These are phyloP conservation scores for Limnephilus lunatus DNA, from an alignment of 2,888 invertebrate species.

Conservation along the genomic window DNA sequence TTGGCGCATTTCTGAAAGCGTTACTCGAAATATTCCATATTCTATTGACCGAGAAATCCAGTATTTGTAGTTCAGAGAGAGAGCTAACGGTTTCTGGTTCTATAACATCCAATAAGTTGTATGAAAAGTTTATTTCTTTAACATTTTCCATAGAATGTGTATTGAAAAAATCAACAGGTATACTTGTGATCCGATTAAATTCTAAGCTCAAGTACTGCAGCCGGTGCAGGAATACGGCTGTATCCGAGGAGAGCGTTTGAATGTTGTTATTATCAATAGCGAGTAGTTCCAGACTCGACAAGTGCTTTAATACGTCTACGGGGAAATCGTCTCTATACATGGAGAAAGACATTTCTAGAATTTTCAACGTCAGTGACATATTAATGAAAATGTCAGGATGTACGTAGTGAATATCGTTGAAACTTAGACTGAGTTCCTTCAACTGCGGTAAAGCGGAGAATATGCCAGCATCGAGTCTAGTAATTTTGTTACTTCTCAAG, in stretches of 20 bases:
- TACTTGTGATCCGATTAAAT: slow-evolving; percentile 86
- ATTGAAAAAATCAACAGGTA: slow-evolving; percentile 84
- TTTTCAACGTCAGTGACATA: slow-evolving; percentile 86
- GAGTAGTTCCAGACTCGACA: slow-evolving; percentile 87
- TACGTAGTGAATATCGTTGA: slow-evolving; percentile 91
- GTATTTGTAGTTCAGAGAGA: slow-evolving; percentile 84
- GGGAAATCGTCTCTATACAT: slow-evolving; percentile 89
- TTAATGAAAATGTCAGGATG: slow-evolving; percentile 89
- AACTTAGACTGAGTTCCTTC: slow-evolving; percentile 92
- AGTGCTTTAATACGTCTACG: slow-evolving; percentile 84
- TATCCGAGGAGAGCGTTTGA: slow-evolving; percentile 83
- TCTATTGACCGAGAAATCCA: slow-evolving; percentile 88
- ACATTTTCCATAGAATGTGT: slow-evolving; percentile 84
- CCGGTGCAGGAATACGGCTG: slow-evolving; percentile 82
- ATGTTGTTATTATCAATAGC: slow-evolving; percentile 93
- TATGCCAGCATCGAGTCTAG: slow-evolving; percentile 83
- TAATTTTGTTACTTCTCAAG: slow-evolving; percentile 90
- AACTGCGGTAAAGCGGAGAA: slow-evolving; percentile 86
- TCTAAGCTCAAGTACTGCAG: slow-evolving; percentile 91
- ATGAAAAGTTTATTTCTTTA: slow-evolving; percentile 88
- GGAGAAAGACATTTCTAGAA: slow-evolving; percentile 91
- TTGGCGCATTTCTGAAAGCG: slow-evolving; percentile 87
- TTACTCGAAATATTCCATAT: slow-evolving; percentile 83
- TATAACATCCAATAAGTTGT: slow-evolving; percentile 86
- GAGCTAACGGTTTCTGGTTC: slow-evolving; percentile 84